phyloP scores from a whole-genome alignment of 2,888 invertebrate species.

The Phortica magna region DNA sequence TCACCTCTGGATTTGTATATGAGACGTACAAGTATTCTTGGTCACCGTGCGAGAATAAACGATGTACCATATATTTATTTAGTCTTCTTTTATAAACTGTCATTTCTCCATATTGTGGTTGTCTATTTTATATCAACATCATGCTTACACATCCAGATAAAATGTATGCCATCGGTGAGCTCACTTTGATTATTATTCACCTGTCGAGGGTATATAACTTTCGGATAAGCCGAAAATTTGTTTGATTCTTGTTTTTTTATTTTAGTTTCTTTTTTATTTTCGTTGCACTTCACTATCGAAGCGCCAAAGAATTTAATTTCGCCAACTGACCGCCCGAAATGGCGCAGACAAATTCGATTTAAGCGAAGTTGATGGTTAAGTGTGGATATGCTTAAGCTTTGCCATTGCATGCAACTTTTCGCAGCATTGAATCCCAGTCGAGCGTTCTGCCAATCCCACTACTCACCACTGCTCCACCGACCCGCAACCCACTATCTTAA shows the following conservation, averaged over 20 bases:
- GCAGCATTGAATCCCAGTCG: constrained; percentile 48
- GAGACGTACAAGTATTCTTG: too few species aligned
- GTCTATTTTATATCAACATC: too few species aligned
- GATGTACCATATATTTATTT: too few species aligned
- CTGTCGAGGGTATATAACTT: not conserved
- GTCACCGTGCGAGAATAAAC: too few species aligned
- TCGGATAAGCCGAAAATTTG: not conserved
- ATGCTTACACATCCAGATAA: too few species aligned
- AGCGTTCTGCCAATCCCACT: constrained; percentile 53
- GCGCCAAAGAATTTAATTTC: constrained; percentile 47
- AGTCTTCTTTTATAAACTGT: too few species aligned
- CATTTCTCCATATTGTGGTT: too few species aligned
- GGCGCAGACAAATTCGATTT: constrained; percentile 46
- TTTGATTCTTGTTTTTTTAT: constrained; percentile 38
- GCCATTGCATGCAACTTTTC: constrained; percentile 62
- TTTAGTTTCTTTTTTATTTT: constrained; percentile 31
- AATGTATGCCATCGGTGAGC: too few species aligned
- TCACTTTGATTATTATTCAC: too few species aligned
- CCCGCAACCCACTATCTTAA: not conserved
- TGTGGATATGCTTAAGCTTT: constrained; percentile 62
- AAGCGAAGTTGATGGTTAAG: constrained; percentile 53
- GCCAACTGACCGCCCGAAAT: constrained; percentile 30
- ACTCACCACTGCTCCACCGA: not conserved
- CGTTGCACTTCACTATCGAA: constrained; percentile 3
- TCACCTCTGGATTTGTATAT: too few species aligned